Conservation (phyloP, 2,888 invertebrate genomes). For the Entomobrya multifasciata region DNA sequence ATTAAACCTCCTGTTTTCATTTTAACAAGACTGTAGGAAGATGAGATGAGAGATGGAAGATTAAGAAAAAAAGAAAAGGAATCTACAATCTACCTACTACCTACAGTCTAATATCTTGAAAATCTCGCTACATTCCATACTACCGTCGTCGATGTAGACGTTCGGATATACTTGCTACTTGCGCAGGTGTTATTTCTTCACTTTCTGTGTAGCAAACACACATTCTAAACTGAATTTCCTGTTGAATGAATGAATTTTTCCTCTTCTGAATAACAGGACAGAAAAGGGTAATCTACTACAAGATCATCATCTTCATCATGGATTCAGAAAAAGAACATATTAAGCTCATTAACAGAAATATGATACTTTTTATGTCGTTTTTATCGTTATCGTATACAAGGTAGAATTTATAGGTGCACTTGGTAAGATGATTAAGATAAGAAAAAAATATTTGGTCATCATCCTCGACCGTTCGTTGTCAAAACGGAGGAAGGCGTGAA, state of each 20-base stretch:
- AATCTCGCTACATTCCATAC: not conserved
- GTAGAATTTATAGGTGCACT: constrained; percentile 58
- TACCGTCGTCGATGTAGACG: too few species aligned
- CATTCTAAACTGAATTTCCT: constrained; percentile 40
- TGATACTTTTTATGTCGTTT: constrained; percentile 57
- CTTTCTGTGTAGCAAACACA: not conserved
- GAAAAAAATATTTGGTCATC: constrained; percentile 44
- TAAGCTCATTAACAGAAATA: constrained; percentile 65
- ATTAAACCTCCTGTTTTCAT: not conserved
- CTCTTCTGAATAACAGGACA: not conserved
- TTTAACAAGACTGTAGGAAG: not conserved
- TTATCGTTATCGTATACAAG: not conserved
- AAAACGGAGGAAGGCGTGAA: constrained; percentile 55
- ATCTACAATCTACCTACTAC: constrained; percentile 9
- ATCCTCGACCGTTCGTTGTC: constrained; percentile 53
- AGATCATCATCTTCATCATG: constrained; percentile 30
- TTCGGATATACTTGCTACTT: too few species aligned
- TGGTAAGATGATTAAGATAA: constrained; percentile 59
- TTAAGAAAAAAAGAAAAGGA: not conserved
- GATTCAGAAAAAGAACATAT: constrained; percentile 38
- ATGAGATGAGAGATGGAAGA: constrained; percentile 15
- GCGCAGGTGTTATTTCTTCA: not conserved
- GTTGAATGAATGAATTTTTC: not conserved
- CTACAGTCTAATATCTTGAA: constrained; percentile 18
- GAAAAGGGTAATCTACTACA: not conserved